Evolutionary conservation across 2,113 vertebrate species (phyloP), one percentile per base, ranked within the genome.

Genomic region (Bucco capensis): DNA sequence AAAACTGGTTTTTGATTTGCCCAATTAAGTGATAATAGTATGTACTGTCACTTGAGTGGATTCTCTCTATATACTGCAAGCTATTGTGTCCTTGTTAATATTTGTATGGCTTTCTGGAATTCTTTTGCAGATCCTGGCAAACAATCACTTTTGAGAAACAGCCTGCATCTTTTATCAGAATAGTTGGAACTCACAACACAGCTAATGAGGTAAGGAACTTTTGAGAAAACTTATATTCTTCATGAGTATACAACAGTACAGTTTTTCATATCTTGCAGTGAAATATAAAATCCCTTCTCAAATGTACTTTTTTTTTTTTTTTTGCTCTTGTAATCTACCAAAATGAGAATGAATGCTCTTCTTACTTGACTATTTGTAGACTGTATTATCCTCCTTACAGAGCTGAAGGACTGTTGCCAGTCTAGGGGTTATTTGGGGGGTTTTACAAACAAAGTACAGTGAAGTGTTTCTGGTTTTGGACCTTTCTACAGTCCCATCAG

Each of bases 181-280:
- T 99, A 35, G 99, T 99, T 4, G 99, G 99, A 86, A 99, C 99
- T 72, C 99, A 99, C 97, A 99, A 99, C 98, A 99, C 99, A 5
- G 99, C 99, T 47, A 99, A 99, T 27, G 99, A 99, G 98, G 99
- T 99, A 96, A 95, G 88, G 37, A 47, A 19, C 22, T 69, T 73
- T 28, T 28, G 14, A 76, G 57, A 80, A 61, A 38, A 11, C 3
- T 40, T 57, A 0, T 65, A 8, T 46, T 71, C n/a, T 31, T 77
- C 49, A 42, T 35, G 31, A 72, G 73, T 51, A 35, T 49, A 33
- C 64, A 40, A 46, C 42, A 62, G 37, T 33, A 70, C 12, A 49
- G 13, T 3, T 86, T 70, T 82, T 85, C n/a, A 0, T n/a, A 31
- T 71, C 46, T 79, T 65, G 7, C 25, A 70, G 0, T 65, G 46